phyloP scores from a whole-genome alignment of 2,888 invertebrate species.

The Oeneis ivallda region DNA sequence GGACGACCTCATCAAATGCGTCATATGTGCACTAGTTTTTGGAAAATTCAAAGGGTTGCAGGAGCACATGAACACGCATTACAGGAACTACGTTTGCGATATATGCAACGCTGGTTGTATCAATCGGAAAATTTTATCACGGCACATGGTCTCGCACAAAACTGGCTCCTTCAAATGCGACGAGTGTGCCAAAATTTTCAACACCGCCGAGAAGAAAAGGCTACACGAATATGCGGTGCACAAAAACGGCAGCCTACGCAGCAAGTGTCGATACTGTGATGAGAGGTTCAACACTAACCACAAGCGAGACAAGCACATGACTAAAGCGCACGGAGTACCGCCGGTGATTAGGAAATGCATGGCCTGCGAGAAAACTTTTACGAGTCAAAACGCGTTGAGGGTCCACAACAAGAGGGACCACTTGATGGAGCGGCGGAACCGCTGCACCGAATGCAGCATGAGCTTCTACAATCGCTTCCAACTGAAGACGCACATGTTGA shows the following conservation, averaged over 20 bases:
- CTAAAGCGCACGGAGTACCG: slow-evolving; percentile 41
- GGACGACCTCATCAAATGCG: slow-evolving; percentile 47
- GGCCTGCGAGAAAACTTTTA: slow-evolving; percentile 44
- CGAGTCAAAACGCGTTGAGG: slow-evolving; percentile 34
- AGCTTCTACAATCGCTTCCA: slow-evolving; percentile 48
- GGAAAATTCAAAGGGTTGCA: slow-evolving; percentile 45
- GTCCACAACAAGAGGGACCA: slow-evolving; percentile 42
- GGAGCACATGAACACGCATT: slow-evolving; percentile 58
- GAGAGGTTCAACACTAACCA: slow-evolving; percentile 22
- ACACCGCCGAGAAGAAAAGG: slow-evolving; percentile 38
- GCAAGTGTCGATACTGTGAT: slow-evolving; percentile 19
- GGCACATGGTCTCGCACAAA: slow-evolving; percentile 40
- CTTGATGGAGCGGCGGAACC: slow-evolving; percentile 39
- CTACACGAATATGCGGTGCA: slow-evolving; percentile 38
- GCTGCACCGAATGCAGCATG: slow-evolving; percentile 47
- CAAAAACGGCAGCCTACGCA: slow-evolving; percentile 17
- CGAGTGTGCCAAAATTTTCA: slow-evolving; percentile 41
- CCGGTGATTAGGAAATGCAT: slow-evolving; percentile 39
- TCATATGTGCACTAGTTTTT: slow-evolving; percentile 47
- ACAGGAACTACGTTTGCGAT: slow-evolving; percentile 55
- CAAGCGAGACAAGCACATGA: slow-evolving; percentile 43
- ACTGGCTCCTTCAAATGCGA: slow-evolving; percentile 42
- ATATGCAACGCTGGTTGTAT: slow-evolving; percentile 48
- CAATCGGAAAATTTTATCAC: slow-evolving; percentile 39
- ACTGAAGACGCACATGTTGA: slow-evolving; percentile 48